Evolutionary conservation across 1,140 invertebrate species (phyloP), one percentile per base, ranked within the genome.

Genomic region (Achroia grisella): DNA sequence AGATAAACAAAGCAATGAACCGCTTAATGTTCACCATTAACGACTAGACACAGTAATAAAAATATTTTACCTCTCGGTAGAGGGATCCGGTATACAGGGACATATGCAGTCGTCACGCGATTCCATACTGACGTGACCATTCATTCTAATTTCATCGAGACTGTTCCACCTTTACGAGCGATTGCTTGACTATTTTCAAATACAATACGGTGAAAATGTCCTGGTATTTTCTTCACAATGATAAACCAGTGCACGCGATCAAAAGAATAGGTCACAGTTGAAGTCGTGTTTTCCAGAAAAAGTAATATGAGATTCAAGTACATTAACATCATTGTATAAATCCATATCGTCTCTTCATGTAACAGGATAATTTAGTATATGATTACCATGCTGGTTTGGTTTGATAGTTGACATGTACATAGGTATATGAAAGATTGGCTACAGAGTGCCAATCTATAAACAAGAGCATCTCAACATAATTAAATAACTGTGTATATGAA

Each of bases 21-120:
- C 34, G 31, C 54, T 55, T 67, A 65, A 69, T 65, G 57, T 53
- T 63, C 48, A 58, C 58, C 66, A 75, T 69, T 66, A 67, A 66
- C 64, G 46, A 70, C 59, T 72, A 60, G 57, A 69, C 50, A 43
- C 36, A 45, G 55, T 49, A 73, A 68, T 74, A 76, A 76, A 79
- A 79, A 75, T 79, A 76, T 72, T 71, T 79, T 69, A 74, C 59
- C 65, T 65, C 56, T 63, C 58, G 2, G 17, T 23, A 23, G 6
- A 23, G 17, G 17, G 17, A 23, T 23, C 17, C 54, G 48, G 52
- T n/a, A 27, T 56, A 41, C 60, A 48, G 47, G 32, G 44, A 63
- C 51, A 45, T 10, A 56, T 39, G 37, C 45, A 37, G 45, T 41
- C 50, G 66, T 70, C 73, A 77, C 73, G 71, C 68, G 59, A 77